Base-by-base conservation (phyloP, 2,888 invertebrate genomes). In the Xestia rhomboidea region DNA sequence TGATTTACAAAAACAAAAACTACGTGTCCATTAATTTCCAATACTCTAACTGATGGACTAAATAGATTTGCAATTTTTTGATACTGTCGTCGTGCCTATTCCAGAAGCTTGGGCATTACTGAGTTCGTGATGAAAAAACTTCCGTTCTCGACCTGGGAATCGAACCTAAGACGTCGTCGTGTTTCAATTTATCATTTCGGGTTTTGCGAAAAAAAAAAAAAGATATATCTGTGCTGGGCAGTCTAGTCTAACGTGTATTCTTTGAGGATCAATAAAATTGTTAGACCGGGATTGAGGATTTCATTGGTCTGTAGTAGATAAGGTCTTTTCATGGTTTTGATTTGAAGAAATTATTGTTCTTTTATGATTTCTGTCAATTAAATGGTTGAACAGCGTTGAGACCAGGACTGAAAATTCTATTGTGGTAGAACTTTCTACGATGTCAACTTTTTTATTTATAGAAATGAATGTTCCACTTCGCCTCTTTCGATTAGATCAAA, bases 151-250 rank as follows among this genome's bases (percentile, higher is more conserved):
- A 21, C 7, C 49, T 49, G 49, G 21, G 8, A 7, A 21, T 49
- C 49, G 24, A 51, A 51, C 24, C 24, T 24, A 24, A 54, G 54
- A 54, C 13, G 3, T 10, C n/a, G 13, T n/a, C 11, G 10, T 10
- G 81, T 85, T 89, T 89, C 87, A 88, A 89, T 88, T 88, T n/a
- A 89, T 84, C 76, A 77, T 46, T 67, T 30, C 27, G 82, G 57
- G 80, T 81, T 87, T 86, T 86, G 0, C 7, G 21, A 49, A 18
- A 0, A 18, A 4, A 54, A 54, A 57, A 27, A 7, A 13, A 2
- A 6, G 5, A 27, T 6, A 87, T 87, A 84, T 87, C 82, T 88
- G 80, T 72, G 60, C 34, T 0, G 10, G 68, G 68, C 79, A 80
- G 62, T 71, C 57, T 73, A 44, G 38, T 11, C 24, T 51, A 38